A percentile compares a stretch with the other conserved stretches of the same genome.
These are phyloP conservation scores for Steatornis caripensis DNA, from an alignment of 2,113 vertebrate genomes.

Conservation along the genomic window DNA sequence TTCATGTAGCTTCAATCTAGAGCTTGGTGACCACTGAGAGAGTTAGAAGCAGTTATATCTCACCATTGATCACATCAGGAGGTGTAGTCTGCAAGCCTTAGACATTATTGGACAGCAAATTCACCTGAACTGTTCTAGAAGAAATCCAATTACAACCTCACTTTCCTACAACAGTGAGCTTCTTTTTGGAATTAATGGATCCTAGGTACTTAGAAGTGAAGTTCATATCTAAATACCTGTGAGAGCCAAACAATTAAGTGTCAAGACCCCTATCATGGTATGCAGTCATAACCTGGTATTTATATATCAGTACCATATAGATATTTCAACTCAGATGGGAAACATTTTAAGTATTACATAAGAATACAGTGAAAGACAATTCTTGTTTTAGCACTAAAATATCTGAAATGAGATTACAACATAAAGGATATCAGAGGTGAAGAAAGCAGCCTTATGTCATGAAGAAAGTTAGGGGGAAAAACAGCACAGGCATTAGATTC, in stretches of 20 bases:
- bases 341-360: neutral
- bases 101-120: neutral
- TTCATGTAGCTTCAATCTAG: neutral
- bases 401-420: neutral
- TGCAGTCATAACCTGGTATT: neutral
- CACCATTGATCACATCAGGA: accelerated
- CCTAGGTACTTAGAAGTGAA: neutral
- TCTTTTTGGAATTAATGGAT: neutral
- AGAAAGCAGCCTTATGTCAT: neutral
- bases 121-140: neutral
- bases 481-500: neutral
- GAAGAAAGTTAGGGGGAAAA: neutral
- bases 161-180: neutral
- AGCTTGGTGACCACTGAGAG: neutral
- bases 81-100: neutral
- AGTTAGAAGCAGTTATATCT: neutral
- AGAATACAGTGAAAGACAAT: neutral
- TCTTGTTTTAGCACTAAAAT: neutral
- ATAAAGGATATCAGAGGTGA: neutral
- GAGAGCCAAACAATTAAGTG: neutral
- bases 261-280: neutral
- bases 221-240: neutral
- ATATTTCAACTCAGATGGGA: neutral
- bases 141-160: neutral
- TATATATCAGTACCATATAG: neutral